Conservation (phyloP, 1,140 invertebrate genomes). For the Anoplophora glabripennis region DNA sequence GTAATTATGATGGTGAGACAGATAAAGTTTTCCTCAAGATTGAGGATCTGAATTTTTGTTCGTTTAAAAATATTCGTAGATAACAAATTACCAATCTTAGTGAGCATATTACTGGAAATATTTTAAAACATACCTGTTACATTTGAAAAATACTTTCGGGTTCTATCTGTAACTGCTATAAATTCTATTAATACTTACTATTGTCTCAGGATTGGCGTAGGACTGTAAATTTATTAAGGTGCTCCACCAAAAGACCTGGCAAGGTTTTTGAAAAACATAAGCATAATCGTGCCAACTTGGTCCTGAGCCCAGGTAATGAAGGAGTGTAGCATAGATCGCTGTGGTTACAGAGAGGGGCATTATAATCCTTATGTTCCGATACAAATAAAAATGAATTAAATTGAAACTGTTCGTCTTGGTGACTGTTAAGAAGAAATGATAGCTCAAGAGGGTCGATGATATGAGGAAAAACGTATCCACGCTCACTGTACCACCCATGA, state of each 20-base stretch:
- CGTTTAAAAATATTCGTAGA: too few relatives aligned
- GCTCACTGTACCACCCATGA: slow-evolving; percentile 33
- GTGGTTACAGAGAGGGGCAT: slow-evolving; percentile 48
- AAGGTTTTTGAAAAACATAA: slow-evolving; percentile 23
- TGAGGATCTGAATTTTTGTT: too few relatives aligned
- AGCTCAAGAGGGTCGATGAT: slow-evolving; percentile 53
- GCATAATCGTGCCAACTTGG: slow-evolving; percentile 44
- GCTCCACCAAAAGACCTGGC: slow-evolving; percentile 50
- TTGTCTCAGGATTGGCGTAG: slow-evolving; percentile 39
- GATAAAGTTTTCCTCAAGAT: too few relatives aligned
- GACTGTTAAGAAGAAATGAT: slow-evolving; percentile 50
- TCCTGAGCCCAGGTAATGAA: slow-evolving; percentile 44
- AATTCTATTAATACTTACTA: slow-evolving; percentile 31
- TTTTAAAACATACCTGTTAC: too few relatives aligned
- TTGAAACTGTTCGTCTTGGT: slow-evolving; percentile 32
- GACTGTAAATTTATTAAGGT: slow-evolving; percentile 47
- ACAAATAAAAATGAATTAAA: slow-evolving; percentile 42
- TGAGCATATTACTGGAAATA: too few relatives aligned
- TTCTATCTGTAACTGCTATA: not conserved
- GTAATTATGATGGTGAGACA: too few relatives aligned
- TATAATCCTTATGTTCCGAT: slow-evolving; percentile 46
- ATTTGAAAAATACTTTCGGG: too few relatives aligned
- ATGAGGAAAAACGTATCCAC: slow-evolving; percentile 51
- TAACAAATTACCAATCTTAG: too few relatives aligned
- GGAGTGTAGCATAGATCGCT: slow-evolving; percentile 43